Conservation (phyloP, 2,113 vertebrate species). For the Pyxicephalus adspersus region DNA sequence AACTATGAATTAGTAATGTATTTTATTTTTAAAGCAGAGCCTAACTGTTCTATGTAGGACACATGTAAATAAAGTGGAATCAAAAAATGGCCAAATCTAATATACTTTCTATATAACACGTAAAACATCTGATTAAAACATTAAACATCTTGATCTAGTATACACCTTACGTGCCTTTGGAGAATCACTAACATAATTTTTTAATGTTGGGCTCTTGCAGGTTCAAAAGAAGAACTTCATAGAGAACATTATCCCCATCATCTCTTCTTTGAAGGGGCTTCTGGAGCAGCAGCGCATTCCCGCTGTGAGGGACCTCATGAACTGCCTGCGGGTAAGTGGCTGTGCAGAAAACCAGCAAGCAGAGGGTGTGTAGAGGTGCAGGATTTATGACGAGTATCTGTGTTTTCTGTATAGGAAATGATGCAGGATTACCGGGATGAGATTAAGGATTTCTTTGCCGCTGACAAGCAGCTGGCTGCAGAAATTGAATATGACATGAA, state of each 20-base stretch:
- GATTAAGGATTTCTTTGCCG: conserved; percentile 87
- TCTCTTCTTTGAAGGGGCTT: conserved; percentile 84
- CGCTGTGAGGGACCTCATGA: conserved; percentile 88
- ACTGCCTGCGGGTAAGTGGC: conserved; percentile 83
- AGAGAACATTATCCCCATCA: conserved; percentile 89
- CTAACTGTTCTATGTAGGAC: no score
- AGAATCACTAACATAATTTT: no score
- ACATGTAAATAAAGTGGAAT: no score
- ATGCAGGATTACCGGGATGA: conserved; percentile 91
- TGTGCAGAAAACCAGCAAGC: not conserved
- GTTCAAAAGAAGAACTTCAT: conserved; percentile 92
- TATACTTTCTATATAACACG: no score
- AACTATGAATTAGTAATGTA: no score
- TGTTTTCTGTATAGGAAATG: conserved; percentile 75
- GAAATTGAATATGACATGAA: conserved; percentile 93
- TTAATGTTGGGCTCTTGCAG: conserved; percentile 64
- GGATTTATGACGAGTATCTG: not conserved
- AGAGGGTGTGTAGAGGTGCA: not conserved
- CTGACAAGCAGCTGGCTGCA: conserved; percentile 87
- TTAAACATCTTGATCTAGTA: no score
- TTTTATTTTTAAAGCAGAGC: no score
- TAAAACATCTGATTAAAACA: no score
- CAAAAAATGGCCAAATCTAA: no score
- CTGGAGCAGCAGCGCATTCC: conserved; percentile 87
- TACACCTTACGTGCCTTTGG: no score